These are phyloP conservation scores for Rhagoletis pomonella DNA, from an alignment of 1,140 invertebrate species.

Conservation along the genomic window DNA sequence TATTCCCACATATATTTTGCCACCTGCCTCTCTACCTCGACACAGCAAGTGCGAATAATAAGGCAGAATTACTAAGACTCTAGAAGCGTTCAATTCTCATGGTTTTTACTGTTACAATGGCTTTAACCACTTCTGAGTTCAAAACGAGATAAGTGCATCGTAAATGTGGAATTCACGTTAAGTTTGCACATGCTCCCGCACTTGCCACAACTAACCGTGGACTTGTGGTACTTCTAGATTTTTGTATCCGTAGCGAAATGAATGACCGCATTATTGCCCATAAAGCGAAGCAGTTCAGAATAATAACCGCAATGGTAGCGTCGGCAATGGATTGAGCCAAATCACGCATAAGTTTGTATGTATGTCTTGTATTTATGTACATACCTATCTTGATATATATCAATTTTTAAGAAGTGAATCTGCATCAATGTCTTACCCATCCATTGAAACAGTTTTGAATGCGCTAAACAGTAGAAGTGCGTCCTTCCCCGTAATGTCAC, in stretches of 20 bases:
- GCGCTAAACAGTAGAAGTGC: neutral
- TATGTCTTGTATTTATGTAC: too few relatives aligned
- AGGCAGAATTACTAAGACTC: neutral
- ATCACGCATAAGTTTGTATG: neutral
- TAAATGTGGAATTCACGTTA: neutral
- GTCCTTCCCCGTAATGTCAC: too few relatives aligned
- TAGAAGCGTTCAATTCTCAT: neutral
- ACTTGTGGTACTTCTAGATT: neutral
- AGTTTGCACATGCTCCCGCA: neutral
- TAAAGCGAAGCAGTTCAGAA: neutral
- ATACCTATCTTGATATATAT: neutral
- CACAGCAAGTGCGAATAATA: neutral
- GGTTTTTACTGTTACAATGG: neutral
- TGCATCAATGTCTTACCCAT: neutral
- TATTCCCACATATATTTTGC: too few relatives aligned
- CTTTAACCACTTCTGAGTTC: neutral
- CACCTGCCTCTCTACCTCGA: neutral
- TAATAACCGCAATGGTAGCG: neutral
- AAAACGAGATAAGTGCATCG: neutral
- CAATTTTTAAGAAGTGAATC: neutral
- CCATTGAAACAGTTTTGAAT: neutral
- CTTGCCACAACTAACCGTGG: neutral
- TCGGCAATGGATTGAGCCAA: neutral
- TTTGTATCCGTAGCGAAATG: neutral
- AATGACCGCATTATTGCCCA: neutral